phyloP scores from a whole-genome alignment of 2,797 vertebrate genomes.

The Prunella strophiata region DNA sequence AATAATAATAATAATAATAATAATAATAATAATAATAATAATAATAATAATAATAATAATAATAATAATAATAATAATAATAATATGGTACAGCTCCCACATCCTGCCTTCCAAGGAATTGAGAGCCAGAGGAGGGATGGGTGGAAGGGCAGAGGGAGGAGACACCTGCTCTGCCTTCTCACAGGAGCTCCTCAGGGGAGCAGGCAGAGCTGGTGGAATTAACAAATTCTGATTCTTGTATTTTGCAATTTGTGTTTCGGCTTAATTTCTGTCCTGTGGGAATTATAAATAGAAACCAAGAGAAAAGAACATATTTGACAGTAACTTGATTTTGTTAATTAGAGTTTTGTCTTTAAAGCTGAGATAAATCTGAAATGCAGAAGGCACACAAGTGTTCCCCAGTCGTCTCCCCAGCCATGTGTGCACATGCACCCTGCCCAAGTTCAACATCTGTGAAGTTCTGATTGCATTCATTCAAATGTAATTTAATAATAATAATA shows the following conservation, averaged over 20 bases:
- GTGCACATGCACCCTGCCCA: fast-evolving
- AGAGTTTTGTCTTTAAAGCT: background rate
- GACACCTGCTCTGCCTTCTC: background rate
- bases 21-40: too few relatives aligned
- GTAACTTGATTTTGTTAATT: background rate
- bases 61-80: too few relatives aligned
- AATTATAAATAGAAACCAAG: background rate
- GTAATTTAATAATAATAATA: too few relatives aligned
- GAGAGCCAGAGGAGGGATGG: background rate
- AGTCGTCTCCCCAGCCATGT: fast-evolving
- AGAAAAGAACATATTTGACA: background rate
- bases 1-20: too few relatives aligned
- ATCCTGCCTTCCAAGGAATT: fast-evolving
- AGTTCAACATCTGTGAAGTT: background rate
- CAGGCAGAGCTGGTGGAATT: background rate
- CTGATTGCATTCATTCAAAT: background rate
- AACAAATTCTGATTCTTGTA: fast-evolving
- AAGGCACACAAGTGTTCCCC: background rate
- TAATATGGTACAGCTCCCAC: background rate
- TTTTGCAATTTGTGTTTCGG: background rate
- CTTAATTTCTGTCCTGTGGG: background rate
- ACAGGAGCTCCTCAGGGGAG: background rate
- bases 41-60: too few relatives aligned
- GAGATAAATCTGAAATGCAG: background rate
- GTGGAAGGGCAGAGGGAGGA: background rate